Evolutionary conservation across 2,888 invertebrate genomes (phyloP), one percentile per base, ranked within the genome.

Genomic region (Empis stercorea): DNA sequence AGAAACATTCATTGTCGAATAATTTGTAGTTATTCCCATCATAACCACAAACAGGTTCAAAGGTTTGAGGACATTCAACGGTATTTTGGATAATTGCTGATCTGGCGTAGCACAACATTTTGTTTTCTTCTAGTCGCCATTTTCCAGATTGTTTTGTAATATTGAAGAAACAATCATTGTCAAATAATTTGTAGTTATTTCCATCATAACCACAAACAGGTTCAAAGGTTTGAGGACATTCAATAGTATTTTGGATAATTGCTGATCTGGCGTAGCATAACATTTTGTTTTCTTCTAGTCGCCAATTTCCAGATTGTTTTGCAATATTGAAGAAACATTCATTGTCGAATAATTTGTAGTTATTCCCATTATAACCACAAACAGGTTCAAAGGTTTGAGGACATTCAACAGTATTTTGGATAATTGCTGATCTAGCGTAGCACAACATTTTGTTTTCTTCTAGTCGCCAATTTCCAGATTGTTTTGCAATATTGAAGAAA

Each of bases 291-390:
- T n/a, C n/a, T 23, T n/a, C 34, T 13, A 34, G 4, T n/a, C 7
- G 13, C 34, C 23, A 27, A 10, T n/a, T 4, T n/a, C n/a, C 34
- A n/a, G 23, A 27, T 27, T 27, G 23, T 9, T 9, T 27, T 27
- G 23, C 23, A 27, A 27, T 9, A 27, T 34, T n/a, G 13, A 34
- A 34, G n/a, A 34, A n/a, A 15, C 51, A 51, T 3, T 23, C 13
- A 38, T 37, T 51, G 7, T 43, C 36, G 41, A 51, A 51, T n/a
- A 49, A 49, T 13, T 13, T 39, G 1, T n/a, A 40, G 11, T 37
- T 23, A 10, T 40, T 37, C 11, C 45, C 37, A 16, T 44, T 43
- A 5, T 36, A n/a, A 1, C 37, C 51, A 44, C 49, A 51, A 20
- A 51, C 38, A 9, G 44, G 47, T 1, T 27, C 15, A 27, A 30